These are phyloP conservation scores for Fissipunctia ypsillon DNA, from an alignment of 2,888 invertebrate genomes.

Conservation along the genomic window DNA sequence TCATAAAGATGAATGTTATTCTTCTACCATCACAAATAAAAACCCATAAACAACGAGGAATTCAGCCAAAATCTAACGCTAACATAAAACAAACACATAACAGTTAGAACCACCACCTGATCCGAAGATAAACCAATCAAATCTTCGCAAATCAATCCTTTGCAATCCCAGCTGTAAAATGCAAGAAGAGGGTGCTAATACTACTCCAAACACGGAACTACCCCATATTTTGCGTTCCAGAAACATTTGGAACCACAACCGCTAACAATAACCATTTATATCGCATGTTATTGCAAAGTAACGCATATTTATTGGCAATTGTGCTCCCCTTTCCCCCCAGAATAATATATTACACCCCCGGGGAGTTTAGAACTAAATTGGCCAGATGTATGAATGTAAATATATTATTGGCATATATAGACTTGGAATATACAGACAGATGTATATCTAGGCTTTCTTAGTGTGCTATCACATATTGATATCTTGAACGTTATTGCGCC, in stretches of 20 bases:
- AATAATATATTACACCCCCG: conserved; percentile 66
- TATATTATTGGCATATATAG: conserved; percentile 61
- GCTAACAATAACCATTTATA: conserved; percentile 72
- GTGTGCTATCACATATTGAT: conserved; percentile 41
- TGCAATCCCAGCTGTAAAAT: conserved; percentile 40
- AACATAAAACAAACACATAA: conserved; percentile 20
- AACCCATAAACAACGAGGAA: background rate
- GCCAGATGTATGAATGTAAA: conserved; percentile 71
- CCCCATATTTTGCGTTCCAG: conserved; percentile 58
- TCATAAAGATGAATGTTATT: background rate
- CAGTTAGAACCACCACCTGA: conserved; percentile 16
- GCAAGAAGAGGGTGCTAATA: conserved; percentile 50
- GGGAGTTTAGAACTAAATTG: conserved; percentile 72
- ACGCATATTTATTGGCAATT: conserved; percentile 78
- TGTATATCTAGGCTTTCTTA: conserved; percentile 57
- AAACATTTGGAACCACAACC: conserved; percentile 58
- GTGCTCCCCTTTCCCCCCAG: conserved; percentile 63
- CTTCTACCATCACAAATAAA: background rate
- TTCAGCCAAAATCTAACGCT: background rate
- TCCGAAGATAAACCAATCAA: conserved; percentile 48
- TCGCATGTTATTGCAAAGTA: conserved; percentile 75
- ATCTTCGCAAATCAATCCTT: conserved; percentile 57
- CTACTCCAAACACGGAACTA: conserved; percentile 43
- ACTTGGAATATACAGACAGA: conserved; percentile 20
- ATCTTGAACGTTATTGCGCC: conserved; percentile 36